Evolutionary conservation across 1,140 invertebrate genomes (phyloP), one percentile per base, ranked within the genome.

Genomic region (Hyposmocoma kahamanoa): DNA sequence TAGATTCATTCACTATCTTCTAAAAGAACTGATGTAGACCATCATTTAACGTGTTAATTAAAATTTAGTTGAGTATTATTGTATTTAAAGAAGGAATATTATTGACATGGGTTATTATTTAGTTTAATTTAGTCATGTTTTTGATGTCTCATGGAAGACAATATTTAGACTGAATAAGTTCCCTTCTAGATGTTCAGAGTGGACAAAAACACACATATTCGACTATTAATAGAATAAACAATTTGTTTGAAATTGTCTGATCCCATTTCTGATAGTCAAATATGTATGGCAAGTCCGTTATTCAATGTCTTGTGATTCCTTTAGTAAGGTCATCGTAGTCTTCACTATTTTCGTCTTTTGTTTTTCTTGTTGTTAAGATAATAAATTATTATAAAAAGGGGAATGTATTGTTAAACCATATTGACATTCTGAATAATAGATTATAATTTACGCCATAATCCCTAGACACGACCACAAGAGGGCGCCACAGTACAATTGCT

Each of bases 111-210:
- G 57, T 65, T 67, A 63, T 67, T 56, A 52, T 60, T 50, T 66
- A 70, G 56, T 68, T 64, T 72, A 62, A 69, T 65, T 73, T 73
- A 72, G 61, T 73, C 63, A 70, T 66, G 56, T 73, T 71, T 71
- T 68, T 60, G 49, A 68, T 75, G 72, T 79, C 70, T 74, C 47
- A 68, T 53, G 55, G 72, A 76, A 80, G 71, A 73, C 71, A 70
- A 78, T 73, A 72, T 68, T 51, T 79, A 78, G 72, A 79, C 75
- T 78, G 72, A 80, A 78, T 73, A 77, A 77, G 72, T 78, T 80
- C 62, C 67, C 62, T 61, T 62, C 53, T 71, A 69, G 58, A 44
- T 62, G 53, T 72, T 59, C 32, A 17, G 15, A 8, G 18, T 1
- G 32, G 32, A 8, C 10, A 17, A 36, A 17, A n/a, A 15, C 32